Evolutionary conservation across 2,113 vertebrate genomes (phyloP).

Genomic region (Alexandromys fortis): DNA sequence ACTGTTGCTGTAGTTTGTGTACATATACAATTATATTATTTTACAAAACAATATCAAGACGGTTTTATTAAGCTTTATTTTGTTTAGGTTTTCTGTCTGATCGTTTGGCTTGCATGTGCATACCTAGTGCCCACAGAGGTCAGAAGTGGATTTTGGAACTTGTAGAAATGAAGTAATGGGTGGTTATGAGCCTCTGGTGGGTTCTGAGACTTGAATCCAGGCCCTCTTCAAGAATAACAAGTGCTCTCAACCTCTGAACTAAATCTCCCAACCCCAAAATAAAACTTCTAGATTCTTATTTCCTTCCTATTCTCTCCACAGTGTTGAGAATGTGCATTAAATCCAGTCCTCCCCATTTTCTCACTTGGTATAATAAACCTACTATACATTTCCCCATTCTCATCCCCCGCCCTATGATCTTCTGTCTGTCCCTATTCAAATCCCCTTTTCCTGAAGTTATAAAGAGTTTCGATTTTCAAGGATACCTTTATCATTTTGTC

Average conservation of each 20-base stretch:
- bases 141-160: background rate
- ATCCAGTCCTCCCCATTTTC: background rate
- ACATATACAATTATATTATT: background rate
- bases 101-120: background rate
- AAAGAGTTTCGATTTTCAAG: background rate
- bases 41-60: background rate
- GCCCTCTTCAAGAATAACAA: background rate
- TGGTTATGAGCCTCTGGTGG: background rate
- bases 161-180: background rate
- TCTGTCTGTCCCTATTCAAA: background rate
- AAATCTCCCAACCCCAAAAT: background rate
- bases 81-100: background rate
- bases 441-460: background rate
- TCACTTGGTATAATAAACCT: background rate
- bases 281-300: background rate
- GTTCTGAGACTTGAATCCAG: background rate
- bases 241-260: background rate
- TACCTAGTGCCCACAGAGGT: background rate
- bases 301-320: background rate
- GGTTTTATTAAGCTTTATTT: background rate
- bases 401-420: rapidly evolving
- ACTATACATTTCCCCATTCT: background rate
- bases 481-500: background rate
- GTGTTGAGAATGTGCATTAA: background rate
- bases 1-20: background rate